A percentile compares a stretch with the other conserved stretches of the same genome.
phyloP scores from a whole-genome alignment of 2,113 vertebrate species.

The Polyodon spathula region DNA sequence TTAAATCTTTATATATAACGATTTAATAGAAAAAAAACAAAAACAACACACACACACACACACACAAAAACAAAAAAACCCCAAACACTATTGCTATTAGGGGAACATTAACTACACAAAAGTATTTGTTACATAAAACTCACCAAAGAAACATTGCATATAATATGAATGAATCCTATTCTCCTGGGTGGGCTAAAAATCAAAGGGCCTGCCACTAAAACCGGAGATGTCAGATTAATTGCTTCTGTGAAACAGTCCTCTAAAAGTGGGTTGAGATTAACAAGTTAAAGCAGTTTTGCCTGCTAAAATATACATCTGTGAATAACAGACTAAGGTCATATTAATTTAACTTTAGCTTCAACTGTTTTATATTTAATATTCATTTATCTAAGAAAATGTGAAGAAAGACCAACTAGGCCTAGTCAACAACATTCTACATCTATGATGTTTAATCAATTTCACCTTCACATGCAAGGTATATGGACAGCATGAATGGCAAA shows the following conservation, averaged over 20 bases:
- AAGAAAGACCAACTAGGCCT: background rate
- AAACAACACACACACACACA: no score
- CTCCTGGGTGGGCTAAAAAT: conserved; percentile 61
- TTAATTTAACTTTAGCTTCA: background rate
- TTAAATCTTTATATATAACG: background rate
- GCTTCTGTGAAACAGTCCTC: conserved; percentile 37
- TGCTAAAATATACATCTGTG: background rate
- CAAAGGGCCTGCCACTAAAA: conserved; percentile 53
- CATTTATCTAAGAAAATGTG: background rate
- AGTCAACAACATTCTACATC: no score
- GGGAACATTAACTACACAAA: background rate
- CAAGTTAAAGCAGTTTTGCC: background rate
- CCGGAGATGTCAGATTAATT: conserved; percentile 57
- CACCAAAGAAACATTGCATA: background rate
- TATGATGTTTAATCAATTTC: no score
- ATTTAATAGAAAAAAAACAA: background rate
- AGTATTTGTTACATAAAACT: conserved; percentile 6
- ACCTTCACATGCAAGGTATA: no score
- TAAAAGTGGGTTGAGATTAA: conserved; percentile 7
- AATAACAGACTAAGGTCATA: background rate
- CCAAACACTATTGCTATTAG: background rate
- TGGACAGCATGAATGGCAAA: no score
- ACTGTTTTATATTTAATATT: background rate
- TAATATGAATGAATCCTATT: background rate
- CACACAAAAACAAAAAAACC: no score